Evolutionary conservation across 2,888 invertebrate genomes (phyloP).

Genomic region (Hesperia comma): DNA sequence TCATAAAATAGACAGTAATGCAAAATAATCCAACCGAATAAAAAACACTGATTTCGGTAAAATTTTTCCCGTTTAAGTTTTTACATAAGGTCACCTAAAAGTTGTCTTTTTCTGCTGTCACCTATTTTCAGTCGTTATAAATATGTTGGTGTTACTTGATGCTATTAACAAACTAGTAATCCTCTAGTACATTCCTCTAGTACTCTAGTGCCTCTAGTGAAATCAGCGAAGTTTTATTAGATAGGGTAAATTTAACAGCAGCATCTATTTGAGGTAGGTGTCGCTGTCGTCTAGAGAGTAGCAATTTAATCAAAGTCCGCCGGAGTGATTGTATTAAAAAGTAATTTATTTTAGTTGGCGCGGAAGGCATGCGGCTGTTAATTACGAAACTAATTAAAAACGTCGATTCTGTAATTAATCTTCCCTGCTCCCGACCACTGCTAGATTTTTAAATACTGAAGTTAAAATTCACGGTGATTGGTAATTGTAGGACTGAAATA

Average conservation of each 20-base stretch:
- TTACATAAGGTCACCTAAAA: no score
- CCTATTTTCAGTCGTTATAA: no score
- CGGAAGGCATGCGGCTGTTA: conserved; percentile 71
- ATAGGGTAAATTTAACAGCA: neutral
- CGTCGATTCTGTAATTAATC: conserved; percentile 80
- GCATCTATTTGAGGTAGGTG: conserved; percentile 3
- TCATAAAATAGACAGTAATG: no score
- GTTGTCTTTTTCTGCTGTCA: no score
- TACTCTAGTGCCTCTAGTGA: no score
- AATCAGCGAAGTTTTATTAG: neutral
- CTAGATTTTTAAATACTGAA: conserved; percentile 37
- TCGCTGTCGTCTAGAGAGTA: conserved; percentile 28
- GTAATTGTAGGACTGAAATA: conserved; percentile 29
- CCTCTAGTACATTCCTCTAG: no score
- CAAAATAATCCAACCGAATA: no score
- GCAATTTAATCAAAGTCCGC: conserved; percentile 62
- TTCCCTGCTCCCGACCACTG: conserved; percentile 51
- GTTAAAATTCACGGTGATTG: conserved; percentile 38
- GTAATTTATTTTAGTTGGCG: conserved; percentile 78
- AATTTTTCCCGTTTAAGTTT: no score
- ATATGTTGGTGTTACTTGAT: no score
- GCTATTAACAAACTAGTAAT: no score
- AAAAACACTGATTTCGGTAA: no score
- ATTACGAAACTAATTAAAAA: conserved; percentile 82
- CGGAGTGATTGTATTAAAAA: conserved; percentile 75